Percentiles rank a stretch among this genome's conserved stretches.
These are phyloP conservation scores for Nematopogon swammerdamellus DNA, from an alignment of 2,888 invertebrate genomes.

Conservation along the genomic window DNA sequence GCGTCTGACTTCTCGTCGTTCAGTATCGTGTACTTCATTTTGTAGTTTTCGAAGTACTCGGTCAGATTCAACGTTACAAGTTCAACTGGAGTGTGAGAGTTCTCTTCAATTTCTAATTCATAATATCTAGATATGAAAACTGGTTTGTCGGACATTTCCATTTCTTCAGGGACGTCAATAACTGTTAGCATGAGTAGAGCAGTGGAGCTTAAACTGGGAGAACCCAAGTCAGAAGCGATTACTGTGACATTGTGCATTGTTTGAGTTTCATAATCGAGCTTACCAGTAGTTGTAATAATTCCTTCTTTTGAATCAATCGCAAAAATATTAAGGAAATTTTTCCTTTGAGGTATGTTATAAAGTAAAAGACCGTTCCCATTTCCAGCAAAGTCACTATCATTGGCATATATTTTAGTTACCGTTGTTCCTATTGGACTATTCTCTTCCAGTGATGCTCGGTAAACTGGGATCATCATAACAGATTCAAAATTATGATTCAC, in stretches of 20 bases:
- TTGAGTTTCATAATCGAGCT: slow-evolving; percentile 68
- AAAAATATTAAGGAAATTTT: slow-evolving; percentile 63
- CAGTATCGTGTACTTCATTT: slow-evolving; percentile 63
- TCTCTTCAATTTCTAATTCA: slow-evolving; percentile 80
- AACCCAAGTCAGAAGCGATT: slow-evolving; percentile 81
- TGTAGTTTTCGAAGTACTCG: slow-evolving; percentile 60
- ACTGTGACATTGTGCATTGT: slow-evolving; percentile 71
- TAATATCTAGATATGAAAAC: slow-evolving; percentile 70
- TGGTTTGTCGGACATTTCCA: slow-evolving; percentile 41
- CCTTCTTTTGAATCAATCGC: slow-evolving; percentile 85
- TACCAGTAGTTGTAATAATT: slow-evolving; percentile 69
- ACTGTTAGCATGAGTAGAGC: slow-evolving; percentile 68
- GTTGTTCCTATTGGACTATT: slow-evolving; percentile 71
- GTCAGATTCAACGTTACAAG: slow-evolving; percentile 75
- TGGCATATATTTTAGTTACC: slow-evolving; percentile 74
- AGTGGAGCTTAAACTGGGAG: slow-evolving; percentile 76
- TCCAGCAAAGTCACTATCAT: slow-evolving; percentile 79
- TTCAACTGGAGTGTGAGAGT: slow-evolving; percentile 70
- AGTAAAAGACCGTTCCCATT: slow-evolving; percentile 85
- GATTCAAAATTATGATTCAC: slow-evolving; percentile 53
- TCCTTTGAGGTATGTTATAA: slow-evolving; percentile 69
- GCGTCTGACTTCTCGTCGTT: slow-evolving; percentile 58
- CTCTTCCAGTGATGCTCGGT: slow-evolving; percentile 71
- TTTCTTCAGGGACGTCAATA: slow-evolving; percentile 62
- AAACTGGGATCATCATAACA: slow-evolving; percentile 63